These are phyloP conservation scores for Drosophila nigrodunni DNA, from an alignment of 1,140 invertebrate genomes.

Conservation along the genomic window DNA sequence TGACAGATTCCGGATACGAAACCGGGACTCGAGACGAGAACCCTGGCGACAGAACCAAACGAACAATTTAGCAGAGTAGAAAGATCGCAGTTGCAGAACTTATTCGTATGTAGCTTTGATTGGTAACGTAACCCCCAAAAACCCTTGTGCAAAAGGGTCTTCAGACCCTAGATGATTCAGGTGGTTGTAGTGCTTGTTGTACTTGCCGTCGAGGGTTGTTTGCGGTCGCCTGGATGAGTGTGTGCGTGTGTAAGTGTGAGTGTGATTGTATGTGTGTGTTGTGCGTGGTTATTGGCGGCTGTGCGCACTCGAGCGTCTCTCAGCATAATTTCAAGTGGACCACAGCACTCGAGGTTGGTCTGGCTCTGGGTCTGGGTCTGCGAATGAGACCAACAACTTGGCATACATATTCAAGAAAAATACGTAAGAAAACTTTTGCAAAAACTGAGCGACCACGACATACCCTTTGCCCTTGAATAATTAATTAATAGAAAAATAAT, in stretches of 20 bases:
- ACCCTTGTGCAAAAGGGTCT: constrained; percentile 42
- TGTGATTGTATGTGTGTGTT: not conserved
- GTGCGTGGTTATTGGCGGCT: constrained; percentile 59
- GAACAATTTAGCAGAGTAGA: constrained; percentile 67
- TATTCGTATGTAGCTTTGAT: constrained; percentile 56
- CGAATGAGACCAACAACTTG: constrained; percentile 28
- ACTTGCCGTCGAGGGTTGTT: constrained; percentile 65
- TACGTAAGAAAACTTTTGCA: not conserved
- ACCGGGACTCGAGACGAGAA: constrained; percentile 13
- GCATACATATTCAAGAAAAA: constrained; percentile 23
- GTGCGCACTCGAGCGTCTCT: constrained; percentile 54
- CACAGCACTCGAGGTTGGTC: constrained; percentile 44
- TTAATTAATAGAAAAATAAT: no score
- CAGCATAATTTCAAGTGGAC: constrained; percentile 60
- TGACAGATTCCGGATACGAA: constrained; percentile 39
- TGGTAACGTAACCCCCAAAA: constrained; percentile 57
- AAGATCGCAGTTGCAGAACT: constrained; percentile 53
- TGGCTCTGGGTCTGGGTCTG: constrained; percentile 15
- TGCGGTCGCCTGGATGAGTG: constrained; percentile 54
- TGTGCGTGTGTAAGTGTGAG: not conserved
- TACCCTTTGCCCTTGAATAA: no score
- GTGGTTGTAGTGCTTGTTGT: constrained; percentile 45
- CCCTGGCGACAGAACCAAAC: constrained; percentile 18
- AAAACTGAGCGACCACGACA: no score
- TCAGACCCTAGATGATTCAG: constrained; percentile 19